A percentile compares a stretch with the other conserved stretches of the same genome.
Evolutionary conservation across 2,797 vertebrate species (phyloP).

Genomic region (Lithobates pipiens): DNA sequence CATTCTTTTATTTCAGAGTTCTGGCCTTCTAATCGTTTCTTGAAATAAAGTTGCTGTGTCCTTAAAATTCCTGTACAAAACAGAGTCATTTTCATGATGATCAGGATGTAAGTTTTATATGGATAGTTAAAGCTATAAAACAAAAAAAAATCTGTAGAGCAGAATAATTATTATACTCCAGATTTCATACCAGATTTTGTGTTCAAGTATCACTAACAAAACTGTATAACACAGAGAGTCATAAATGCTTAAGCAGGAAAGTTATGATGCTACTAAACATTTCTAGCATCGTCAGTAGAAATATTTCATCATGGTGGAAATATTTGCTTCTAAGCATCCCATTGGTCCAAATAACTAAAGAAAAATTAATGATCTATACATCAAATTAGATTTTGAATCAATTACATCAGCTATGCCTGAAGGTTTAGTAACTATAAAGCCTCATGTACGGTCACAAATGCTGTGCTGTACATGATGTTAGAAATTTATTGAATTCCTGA

Average conservation of each 20-base stretch:
- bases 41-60: slow-evolving; percentile 12
- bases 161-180: no score
- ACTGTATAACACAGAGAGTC: background rate
- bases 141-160: background rate
- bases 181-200: no score
- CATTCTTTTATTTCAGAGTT: slow-evolving; percentile 31
- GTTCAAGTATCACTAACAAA: background rate
- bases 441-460: no score
- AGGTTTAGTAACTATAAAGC: no score
- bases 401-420: no score
- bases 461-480: no score
- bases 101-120: background rate
- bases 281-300: background rate
- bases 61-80: slow-evolving; percentile 11
- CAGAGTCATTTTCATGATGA: background rate
- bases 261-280: background rate
- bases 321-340: background rate
- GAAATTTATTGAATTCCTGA: no score
- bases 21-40: slow-evolving; percentile 7
- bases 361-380: background rate
- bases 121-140: background rate
- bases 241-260: background rate
- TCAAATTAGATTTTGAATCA: no score
- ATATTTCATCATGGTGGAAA: background rate
- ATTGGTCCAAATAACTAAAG: background rate